Percentiles rank a stretch among this genome's conserved stretches.
Conservation (phyloP, 2,888 invertebrate genomes). For the Archaeoteleia sp. region DNA sequence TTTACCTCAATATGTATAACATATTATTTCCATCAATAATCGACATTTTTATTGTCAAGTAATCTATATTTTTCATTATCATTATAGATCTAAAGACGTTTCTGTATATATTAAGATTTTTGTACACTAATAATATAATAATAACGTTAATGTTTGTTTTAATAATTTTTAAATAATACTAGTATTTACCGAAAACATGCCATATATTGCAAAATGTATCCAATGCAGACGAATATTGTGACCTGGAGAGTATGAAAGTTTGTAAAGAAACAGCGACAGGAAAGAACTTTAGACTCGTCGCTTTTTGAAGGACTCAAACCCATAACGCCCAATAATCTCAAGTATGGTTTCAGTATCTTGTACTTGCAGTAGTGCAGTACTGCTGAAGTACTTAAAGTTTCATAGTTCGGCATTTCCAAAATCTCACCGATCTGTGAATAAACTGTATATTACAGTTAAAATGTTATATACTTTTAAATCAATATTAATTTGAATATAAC, state of each 20-base stretch:
- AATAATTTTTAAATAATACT: conserved; percentile 9
- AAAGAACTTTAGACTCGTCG: conserved; percentile 79
- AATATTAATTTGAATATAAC: too few relatives aligned
- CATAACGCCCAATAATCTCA: conserved; percentile 83
- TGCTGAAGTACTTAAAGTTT: conserved; percentile 84
- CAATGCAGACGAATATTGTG: conserved; percentile 80
- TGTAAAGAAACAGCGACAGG: conserved; percentile 79
- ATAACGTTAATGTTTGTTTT: too few relatives aligned
- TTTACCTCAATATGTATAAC: too few relatives aligned
- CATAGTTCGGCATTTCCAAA: conserved; percentile 81
- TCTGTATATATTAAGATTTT: too few relatives aligned
- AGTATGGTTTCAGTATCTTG: conserved; percentile 86
- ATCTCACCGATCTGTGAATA: conserved; percentile 81
- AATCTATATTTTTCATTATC: too few relatives aligned
- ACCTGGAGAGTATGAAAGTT: conserved; percentile 83
- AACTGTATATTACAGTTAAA: conserved; percentile 5
- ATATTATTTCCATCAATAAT: too few relatives aligned
- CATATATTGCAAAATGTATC: conserved; percentile 87
- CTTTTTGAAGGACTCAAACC: conserved; percentile 83
- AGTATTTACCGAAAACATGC: conserved; percentile 82
- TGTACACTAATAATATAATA: too few relatives aligned
- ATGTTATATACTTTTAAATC: too few relatives aligned
- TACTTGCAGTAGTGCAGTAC: conserved; percentile 88
- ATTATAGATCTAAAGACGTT: too few relatives aligned
- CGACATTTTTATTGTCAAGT: too few relatives aligned